phyloP scores from a whole-genome alignment of 2,888 invertebrate genomes.

The Hemistola chrysoprasaria region DNA sequence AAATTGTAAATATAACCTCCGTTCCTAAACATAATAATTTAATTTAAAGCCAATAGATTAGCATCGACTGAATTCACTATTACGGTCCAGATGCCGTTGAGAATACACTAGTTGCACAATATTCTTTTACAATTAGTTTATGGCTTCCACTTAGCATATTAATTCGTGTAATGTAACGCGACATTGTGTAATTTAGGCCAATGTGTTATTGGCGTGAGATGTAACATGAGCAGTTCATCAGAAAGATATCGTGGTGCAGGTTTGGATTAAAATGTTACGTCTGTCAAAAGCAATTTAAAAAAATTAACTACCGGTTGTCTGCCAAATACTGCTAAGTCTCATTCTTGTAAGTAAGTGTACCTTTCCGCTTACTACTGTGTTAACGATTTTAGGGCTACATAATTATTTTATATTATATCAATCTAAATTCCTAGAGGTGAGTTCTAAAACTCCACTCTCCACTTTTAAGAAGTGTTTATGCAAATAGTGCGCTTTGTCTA shows the following conservation, averaged over 20 bases:
- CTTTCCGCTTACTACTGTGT: too few relatives aligned
- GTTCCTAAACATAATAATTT: slow-evolving; percentile 16
- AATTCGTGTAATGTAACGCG: slow-evolving; percentile 38
- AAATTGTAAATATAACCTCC: slow-evolving; percentile 8
- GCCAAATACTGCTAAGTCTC: too few relatives aligned
- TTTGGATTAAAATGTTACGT: not conserved
- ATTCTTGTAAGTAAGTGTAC: too few relatives aligned
- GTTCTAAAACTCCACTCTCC: slow-evolving; percentile 1
- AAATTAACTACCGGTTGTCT: too few relatives aligned
- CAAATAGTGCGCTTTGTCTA: slow-evolving; percentile 2
- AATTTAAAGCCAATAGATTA: slow-evolving; percentile 28
- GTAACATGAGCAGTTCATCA: slow-evolving; percentile 16
- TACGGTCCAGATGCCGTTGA: slow-evolving; percentile 55
- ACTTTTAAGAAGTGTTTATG: slow-evolving; percentile 1
- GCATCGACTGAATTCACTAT: slow-evolving; percentile 41
- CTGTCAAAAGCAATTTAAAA: too few relatives aligned
- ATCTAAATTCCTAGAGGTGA: not conserved
- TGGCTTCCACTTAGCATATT: slow-evolving; percentile 45
- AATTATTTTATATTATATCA: too few relatives aligned
- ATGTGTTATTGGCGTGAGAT: slow-evolving; percentile 29
- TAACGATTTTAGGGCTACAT: too few relatives aligned
- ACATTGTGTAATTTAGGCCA: slow-evolving; percentile 39
- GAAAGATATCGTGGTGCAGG: not conserved
- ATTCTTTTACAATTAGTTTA: slow-evolving; percentile 49
- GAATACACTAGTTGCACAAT: slow-evolving; percentile 59